These are phyloP conservation scores for Erebia ligea DNA, from an alignment of 2,888 invertebrate species.

Conservation along the genomic window DNA sequence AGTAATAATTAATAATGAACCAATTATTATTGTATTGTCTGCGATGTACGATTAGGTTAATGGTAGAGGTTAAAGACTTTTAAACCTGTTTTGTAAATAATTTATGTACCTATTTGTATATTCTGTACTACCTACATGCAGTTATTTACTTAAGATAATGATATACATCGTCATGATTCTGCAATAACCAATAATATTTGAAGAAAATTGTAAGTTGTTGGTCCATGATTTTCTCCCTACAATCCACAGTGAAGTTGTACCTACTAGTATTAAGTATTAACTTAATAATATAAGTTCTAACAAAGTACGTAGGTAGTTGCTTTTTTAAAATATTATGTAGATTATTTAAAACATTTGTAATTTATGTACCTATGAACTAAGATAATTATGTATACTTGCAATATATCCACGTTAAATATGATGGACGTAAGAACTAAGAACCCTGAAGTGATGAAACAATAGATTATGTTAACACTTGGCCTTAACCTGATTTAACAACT, in stretches of 20 bases:
- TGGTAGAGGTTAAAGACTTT: too few species aligned
- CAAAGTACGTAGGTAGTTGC: background rate
- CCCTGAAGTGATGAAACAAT: conserved; percentile 9
- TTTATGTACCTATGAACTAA: background rate
- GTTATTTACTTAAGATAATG: too few species aligned
- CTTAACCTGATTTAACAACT: conserved; percentile 12
- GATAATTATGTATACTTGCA: background rate
- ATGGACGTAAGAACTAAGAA: background rate
- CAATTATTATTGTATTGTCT: background rate
- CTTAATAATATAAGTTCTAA: background rate
- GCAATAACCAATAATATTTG: too few species aligned
- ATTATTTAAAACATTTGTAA: background rate
- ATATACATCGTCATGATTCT: too few species aligned
- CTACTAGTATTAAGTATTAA: too few species aligned
- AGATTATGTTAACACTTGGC: conserved; percentile 28
- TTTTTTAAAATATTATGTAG: background rate
- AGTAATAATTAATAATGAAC: background rate
- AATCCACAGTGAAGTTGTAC: too few species aligned
- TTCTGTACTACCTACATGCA: too few species aligned
- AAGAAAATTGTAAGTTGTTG: too few species aligned
- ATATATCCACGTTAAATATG: conserved; percentile 2
- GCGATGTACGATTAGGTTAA: background rate
- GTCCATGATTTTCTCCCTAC: too few species aligned
- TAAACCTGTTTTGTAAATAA: too few species aligned
- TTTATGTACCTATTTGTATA: too few species aligned